A percentile compares a stretch with the other conserved stretches of the same genome.
Evolutionary conservation across 2,113 vertebrate species (phyloP).

Genomic region (Eurypyga helias): DNA sequence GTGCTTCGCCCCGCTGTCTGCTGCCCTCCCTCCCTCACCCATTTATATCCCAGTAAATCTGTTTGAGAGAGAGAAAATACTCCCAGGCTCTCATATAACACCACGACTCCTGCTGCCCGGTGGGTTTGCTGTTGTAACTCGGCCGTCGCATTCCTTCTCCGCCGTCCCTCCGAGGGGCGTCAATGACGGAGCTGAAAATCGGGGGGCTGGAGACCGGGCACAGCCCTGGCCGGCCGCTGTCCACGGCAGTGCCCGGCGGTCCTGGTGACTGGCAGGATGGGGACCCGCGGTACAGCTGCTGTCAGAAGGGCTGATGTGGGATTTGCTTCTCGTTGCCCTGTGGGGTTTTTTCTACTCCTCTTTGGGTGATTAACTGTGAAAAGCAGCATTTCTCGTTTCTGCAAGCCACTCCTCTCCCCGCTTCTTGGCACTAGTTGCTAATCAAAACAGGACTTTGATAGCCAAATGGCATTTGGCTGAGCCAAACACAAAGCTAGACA

Average conservation of each 20-base stretch:
- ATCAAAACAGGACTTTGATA: slow-evolving; percentile 64
- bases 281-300: fast-evolving
- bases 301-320: not conserved
- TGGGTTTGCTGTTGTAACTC: not conserved
- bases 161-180: fast-evolving
- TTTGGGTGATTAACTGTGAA: slow-evolving; percentile 14
- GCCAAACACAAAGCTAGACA: slow-evolving; percentile 28
- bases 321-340: not conserved
- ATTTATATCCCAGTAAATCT: not conserved
- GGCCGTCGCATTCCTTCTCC: fast-evolving
- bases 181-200: not conserved
- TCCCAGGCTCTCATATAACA: not conserved
- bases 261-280: not conserved
- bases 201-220: not conserved
- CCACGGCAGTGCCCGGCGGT: fast-evolving
- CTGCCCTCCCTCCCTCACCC: not conserved
- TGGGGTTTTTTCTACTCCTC: not conserved
- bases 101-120: not conserved
- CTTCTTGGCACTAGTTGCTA: slow-evolving; percentile 51
- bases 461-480: slow-evolving; percentile 58
- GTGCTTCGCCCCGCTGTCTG: not conserved
- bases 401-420: slow-evolving; percentile 21
- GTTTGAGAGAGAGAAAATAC: not conserved
- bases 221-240: not conserved
- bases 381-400: not conserved